phyloP scores from a whole-genome alignment of 2,888 invertebrate species.

The Gastracanthus pulcherrimus region DNA sequence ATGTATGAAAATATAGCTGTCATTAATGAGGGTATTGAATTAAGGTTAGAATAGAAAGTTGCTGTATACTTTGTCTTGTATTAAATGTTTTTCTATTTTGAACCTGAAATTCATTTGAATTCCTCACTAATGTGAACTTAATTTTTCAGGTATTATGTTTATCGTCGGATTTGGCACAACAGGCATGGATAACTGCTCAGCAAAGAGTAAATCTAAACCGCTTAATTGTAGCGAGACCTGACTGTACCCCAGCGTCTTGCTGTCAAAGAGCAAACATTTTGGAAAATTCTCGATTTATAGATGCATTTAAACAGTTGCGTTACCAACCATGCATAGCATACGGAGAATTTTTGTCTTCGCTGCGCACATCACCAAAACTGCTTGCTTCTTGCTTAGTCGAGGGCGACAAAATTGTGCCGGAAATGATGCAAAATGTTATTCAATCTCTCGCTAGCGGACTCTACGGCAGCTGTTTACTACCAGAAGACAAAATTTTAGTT shows the following conservation, averaged over 20 bases:
- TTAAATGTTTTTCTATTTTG: background rate
- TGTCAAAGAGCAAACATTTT: slow-evolving; percentile 85
- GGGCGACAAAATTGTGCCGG: slow-evolving; percentile 81
- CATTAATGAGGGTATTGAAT: background rate
- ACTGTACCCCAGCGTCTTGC: slow-evolving; percentile 87
- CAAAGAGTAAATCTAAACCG: slow-evolving; percentile 90
- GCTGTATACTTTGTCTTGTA: background rate
- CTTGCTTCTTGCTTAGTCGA: slow-evolving; percentile 84
- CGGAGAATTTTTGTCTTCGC: slow-evolving; percentile 84
- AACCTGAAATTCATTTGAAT: background rate
- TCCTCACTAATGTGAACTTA: background rate
- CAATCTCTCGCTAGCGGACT: slow-evolving; percentile 83
- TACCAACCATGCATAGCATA: slow-evolving; percentile 87
- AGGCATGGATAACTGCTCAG: slow-evolving; percentile 93
- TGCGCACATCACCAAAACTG: slow-evolving; percentile 85
- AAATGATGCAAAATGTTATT: slow-evolving; percentile 78
- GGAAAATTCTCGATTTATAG: slow-evolving; percentile 84
- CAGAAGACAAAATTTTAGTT: slow-evolving; percentile 85
- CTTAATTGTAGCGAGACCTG: slow-evolving; percentile 86
- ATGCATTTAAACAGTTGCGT: slow-evolving; percentile 90
- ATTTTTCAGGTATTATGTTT: slow-evolving; percentile 78
- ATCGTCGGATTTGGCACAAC: slow-evolving; percentile 82
- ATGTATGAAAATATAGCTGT: background rate
- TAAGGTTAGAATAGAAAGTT: slow-evolving; percentile 9
- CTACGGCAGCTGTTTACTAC: slow-evolving; percentile 87